phyloP scores from a whole-genome alignment of 2,888 invertebrate species.

The Sesamia inferens region DNA sequence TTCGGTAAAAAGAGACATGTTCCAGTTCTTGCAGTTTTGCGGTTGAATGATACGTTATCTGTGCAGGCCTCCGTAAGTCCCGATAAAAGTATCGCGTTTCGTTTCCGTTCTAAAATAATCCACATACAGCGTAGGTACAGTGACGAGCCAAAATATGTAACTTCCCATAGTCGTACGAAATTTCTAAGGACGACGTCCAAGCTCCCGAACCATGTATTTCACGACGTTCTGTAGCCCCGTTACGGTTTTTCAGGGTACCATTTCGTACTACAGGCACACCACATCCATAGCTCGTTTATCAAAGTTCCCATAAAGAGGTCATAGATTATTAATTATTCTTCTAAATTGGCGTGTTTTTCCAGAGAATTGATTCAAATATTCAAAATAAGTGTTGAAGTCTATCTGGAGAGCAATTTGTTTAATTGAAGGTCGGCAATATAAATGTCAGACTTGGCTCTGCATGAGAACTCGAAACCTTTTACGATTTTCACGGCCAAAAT shows the following conservation, averaged over 20 bases:
- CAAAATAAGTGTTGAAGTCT: background rate
- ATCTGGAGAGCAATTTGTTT: conserved; percentile 6
- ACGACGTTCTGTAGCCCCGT: too few species aligned
- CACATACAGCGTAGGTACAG: background rate
- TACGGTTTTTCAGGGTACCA: background rate
- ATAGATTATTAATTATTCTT: too few species aligned
- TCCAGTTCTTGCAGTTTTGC: conserved; percentile 6
- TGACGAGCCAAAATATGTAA: too few species aligned
- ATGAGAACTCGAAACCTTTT: background rate
- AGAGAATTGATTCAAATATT: background rate
- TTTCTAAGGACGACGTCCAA: background rate
- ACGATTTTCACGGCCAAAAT: background rate
- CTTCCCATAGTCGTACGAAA: too few species aligned
- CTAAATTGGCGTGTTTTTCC: background rate
- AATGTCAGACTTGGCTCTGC: conserved; percentile 21
- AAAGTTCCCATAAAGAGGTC: background rate
- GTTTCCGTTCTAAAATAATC: conserved; percentile 23
- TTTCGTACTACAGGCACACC: background rate
- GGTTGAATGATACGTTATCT: conserved; percentile 49
- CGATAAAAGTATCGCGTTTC: conserved; percentile 42
- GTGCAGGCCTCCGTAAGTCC: conserved; percentile 25
- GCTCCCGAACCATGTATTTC: background rate
- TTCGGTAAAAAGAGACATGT: background rate
- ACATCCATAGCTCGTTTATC: background rate
- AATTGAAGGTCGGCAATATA: conserved; percentile 20